phyloP scores from a whole-genome alignment of 2,888 invertebrate genomes.

The Drosophila ustulata region DNA sequence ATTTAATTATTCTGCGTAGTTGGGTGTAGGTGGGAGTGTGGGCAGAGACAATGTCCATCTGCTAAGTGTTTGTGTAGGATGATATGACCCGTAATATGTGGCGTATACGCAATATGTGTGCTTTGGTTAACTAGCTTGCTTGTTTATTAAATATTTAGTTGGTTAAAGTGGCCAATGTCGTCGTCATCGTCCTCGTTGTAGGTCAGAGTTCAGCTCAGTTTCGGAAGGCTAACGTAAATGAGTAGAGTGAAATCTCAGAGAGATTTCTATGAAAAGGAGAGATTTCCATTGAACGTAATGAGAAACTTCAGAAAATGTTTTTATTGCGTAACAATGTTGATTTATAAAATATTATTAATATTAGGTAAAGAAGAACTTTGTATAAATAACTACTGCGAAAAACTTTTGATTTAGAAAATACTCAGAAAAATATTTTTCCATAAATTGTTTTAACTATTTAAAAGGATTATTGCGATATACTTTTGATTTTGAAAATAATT shows the following conservation, averaged over 20 bases:
- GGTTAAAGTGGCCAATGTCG: conserved; percentile 2
- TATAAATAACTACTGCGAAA: too few species aligned
- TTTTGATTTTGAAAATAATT: too few species aligned
- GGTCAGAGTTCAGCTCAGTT: conserved; percentile 11
- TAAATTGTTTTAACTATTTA: too few species aligned
- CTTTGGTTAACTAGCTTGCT: neutral
- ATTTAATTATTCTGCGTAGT: conserved; percentile 6
- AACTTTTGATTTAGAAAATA: too few species aligned
- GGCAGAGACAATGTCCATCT: neutral
- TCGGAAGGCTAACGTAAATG: neutral
- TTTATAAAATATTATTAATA: too few species aligned
- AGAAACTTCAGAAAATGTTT: too few species aligned
- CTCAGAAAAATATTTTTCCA: too few species aligned
- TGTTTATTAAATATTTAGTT: conserved; percentile 22
- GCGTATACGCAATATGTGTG: conserved; percentile 7
- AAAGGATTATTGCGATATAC: too few species aligned
- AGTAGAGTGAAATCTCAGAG: neutral
- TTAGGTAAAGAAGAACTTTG: too few species aligned
- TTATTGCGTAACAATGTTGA: too few species aligned
- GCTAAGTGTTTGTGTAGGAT: neutral
- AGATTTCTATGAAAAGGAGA: neutral
- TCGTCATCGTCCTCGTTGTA: neutral
- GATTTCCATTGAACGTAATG: too few species aligned
- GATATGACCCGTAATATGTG: neutral
- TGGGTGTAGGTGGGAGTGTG: neutral